Evolutionary conservation across 2,888 invertebrate species (phyloP), one percentile per base, ranked within the genome.

Genomic region (Nyleta sp.): DNA sequence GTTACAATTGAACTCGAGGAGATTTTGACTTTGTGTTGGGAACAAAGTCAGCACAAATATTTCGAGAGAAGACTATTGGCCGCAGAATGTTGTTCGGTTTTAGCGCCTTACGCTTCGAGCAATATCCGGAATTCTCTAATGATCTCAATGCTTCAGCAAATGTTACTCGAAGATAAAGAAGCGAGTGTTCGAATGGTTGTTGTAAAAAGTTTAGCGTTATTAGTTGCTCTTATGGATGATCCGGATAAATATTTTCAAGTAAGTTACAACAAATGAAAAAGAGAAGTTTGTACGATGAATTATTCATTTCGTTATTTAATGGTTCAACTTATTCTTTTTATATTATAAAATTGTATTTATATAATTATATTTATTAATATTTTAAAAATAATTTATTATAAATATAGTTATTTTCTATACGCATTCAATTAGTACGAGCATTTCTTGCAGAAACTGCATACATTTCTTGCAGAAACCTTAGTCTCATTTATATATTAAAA

Each of bases 11-110:
- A 94, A n/a, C 93, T 94, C 85, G 93, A 93, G 74, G 95, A 95
- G 88, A 91, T 95, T 64, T 89, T 95, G 48, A 94, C 95, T 0
- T 93, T 94, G 81, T 94, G 95, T 86, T 95, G 95, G 95, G 94
- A 95, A 85, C 94, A 95, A 90, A 92, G 95, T 80, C 93, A 92
- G 60, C 94, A 95, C 85, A 94, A 94, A 83, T 93, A 94, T 88
- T 89, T 92, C 1, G 95, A 95, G 87, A 91, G 94, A 77, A 91
- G 95, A 68, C 89, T 95, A 28, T 87, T 95, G 22, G 94, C 95
- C 5, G 94, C 94, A 2, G 95, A 95, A 87, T 93, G 94, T 7
- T 95, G 95, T 87, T 93, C 93, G 4, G 92, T 92, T 4, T 91
- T 95, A 70, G 92, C 94, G 50, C 94, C 94, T 0, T 94, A 93